Evolutionary conservation across 2,113 vertebrate species (phyloP).

Genomic region (Peromyscus maniculatus): DNA sequence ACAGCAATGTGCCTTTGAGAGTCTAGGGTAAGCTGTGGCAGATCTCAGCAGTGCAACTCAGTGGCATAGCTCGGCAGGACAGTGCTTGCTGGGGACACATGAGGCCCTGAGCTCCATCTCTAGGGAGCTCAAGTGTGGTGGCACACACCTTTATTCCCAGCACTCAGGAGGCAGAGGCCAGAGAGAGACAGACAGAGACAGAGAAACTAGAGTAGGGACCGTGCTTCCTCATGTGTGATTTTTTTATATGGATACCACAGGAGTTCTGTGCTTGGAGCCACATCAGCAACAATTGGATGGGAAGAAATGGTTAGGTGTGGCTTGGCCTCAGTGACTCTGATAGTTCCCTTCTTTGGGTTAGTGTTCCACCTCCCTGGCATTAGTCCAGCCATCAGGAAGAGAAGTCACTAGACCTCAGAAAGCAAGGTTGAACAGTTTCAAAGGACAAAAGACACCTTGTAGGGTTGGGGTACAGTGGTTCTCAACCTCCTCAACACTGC

Average conservation of each 20-base stretch:
- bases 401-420: slow-evolving; percentile 21
- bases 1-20: neutral
- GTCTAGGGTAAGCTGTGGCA: neutral
- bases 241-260: neutral
- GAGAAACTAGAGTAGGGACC: neutral
- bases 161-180: neutral
- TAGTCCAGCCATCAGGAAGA: neutral
- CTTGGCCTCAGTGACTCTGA: neutral
- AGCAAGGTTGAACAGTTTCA: neutral
- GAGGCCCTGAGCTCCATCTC: neutral
- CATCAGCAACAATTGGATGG: neutral
- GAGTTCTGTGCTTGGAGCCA: neutral
- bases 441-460: slow-evolving; percentile 41
- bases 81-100: neutral
- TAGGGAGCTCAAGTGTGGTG: neutral
- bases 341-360: neutral
- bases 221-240: accelerated
- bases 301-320: neutral
- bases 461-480: neutral
- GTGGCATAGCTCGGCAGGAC: neutral
- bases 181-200: neutral
- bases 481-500: neutral
- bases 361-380: neutral
- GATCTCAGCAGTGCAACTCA: neutral
- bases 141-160: neutral